phyloP scores from a whole-genome alignment of 2,888 invertebrate species.

The Diadegma fenestrale region DNA sequence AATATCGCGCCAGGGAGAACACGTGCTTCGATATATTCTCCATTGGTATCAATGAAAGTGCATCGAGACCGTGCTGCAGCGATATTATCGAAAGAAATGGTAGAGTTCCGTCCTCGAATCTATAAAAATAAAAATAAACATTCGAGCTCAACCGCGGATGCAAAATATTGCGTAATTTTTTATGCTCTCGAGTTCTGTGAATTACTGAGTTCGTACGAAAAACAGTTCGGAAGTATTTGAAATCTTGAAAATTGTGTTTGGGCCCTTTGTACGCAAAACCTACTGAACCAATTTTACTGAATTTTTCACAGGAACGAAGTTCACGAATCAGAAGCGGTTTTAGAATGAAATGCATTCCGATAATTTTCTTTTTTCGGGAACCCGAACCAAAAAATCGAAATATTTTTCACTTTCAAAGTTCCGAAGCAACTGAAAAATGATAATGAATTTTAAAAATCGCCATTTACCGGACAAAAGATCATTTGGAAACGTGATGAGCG shows the following conservation, averaged over 20 bases:
- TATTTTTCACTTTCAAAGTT: too few species aligned
- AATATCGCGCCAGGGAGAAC: constrained; percentile 91
- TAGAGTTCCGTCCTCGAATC: constrained; percentile 98
- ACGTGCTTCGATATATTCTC: constrained; percentile 90
- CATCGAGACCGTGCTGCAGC: constrained; percentile 93
- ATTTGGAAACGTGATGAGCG: too few species aligned
- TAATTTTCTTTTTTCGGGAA: too few species aligned
- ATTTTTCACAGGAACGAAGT: too few species aligned
- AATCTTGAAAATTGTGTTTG: neutral
- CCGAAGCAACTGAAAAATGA: too few species aligned
- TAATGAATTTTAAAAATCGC: too few species aligned
- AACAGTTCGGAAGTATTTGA: neutral
- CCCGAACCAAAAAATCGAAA: too few species aligned
- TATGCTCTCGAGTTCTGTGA: neutral
- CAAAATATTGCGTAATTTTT: neutral
- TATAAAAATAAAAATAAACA: constrained; percentile 81
- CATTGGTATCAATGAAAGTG: constrained; percentile 87
- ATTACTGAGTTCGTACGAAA: neutral
- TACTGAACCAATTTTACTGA: too few species aligned
- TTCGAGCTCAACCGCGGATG: neutral
- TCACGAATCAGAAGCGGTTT: too few species aligned
- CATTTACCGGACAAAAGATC: too few species aligned
- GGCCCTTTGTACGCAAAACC: too few species aligned
- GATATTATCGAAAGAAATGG: constrained; percentile 94
- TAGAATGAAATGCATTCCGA: too few species aligned